phyloP scores from a whole-genome alignment of 2,797 vertebrate genomes.

The Hapalemur alaotrensis region DNA sequence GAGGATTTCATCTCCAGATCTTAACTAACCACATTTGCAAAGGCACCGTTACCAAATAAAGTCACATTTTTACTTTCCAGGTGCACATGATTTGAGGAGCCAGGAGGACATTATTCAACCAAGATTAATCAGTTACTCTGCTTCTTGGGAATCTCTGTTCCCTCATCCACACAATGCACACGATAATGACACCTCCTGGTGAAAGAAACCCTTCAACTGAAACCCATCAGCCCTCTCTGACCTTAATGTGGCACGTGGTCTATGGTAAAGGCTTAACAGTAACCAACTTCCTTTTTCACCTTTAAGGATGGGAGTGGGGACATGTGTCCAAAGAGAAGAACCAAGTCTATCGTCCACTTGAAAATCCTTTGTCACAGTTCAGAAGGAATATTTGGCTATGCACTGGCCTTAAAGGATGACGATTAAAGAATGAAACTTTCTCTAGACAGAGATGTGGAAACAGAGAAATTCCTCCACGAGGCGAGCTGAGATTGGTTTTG shows the following conservation, averaged over 20 bases:
- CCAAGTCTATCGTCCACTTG: no score
- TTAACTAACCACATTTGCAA: neutral
- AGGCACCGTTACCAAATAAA: neutral
- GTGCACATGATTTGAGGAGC: neutral
- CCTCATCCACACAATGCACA: neutral
- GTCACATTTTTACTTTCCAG: neutral
- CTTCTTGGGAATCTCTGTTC: neutral
- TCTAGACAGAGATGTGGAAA: neutral
- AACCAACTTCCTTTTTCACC: no score
- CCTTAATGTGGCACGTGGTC: no score
- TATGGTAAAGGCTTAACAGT: no score
- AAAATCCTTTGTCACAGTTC: no score
- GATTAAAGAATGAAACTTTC: neutral
- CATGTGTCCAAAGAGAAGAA: no score
- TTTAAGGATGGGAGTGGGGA: no score
- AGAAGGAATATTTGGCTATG: no score
- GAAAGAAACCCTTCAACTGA: neutral
- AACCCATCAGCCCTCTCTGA: neutral
- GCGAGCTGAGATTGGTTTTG: neutral
- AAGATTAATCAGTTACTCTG: neutral
- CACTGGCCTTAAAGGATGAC: neutral
- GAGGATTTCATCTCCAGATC: neutral
- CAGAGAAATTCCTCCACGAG: neutral
- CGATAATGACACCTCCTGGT: neutral
- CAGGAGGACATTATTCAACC: neutral